Evolutionary conservation across 1,140 invertebrate species (phyloP).

Genomic region (Penaeus vannamei): DNA sequence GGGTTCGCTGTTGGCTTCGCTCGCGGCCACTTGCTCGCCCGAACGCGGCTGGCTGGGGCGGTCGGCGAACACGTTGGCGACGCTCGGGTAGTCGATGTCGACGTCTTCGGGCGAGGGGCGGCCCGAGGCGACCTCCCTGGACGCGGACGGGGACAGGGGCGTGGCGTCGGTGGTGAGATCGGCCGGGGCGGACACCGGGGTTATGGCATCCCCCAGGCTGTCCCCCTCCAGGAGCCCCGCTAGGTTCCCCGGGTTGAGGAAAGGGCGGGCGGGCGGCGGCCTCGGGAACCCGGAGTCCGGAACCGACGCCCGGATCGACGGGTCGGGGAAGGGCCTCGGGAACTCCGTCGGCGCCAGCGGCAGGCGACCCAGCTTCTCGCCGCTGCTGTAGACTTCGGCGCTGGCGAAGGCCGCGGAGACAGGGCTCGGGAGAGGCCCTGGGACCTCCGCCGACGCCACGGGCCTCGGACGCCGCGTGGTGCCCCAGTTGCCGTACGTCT

Average conservation of each 20-base stretch:
- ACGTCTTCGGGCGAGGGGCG: background rate
- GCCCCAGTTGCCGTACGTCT: constrained; percentile 55
- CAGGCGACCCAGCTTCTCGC: background rate
- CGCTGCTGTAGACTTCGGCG: too few relatives aligned
- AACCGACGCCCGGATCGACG: too few relatives aligned
- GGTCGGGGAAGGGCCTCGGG: background rate
- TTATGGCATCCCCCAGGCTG: background rate
- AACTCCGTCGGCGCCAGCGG: background rate
- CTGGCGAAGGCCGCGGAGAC: too few relatives aligned
- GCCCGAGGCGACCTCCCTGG: background rate
- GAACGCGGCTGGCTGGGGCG: background rate
- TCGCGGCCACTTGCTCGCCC: too few relatives aligned
- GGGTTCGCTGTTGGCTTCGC: too few relatives aligned
- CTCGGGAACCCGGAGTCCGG: background rate
- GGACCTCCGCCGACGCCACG: background rate
- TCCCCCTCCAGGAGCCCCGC: constrained; percentile 21
- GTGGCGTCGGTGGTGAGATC: background rate
- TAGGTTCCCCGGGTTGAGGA: constrained; percentile 46
- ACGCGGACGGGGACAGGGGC: background rate
- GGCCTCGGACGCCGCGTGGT: background rate
- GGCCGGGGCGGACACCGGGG: too few relatives aligned
- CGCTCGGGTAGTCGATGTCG: constrained; percentile 20
- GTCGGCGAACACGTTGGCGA: constrained; percentile 22
- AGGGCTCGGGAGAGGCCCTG: background rate
- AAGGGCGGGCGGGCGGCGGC: background rate